Base-by-base conservation (phyloP, 2,888 invertebrate genomes). In the Hetaerina titia region DNA sequence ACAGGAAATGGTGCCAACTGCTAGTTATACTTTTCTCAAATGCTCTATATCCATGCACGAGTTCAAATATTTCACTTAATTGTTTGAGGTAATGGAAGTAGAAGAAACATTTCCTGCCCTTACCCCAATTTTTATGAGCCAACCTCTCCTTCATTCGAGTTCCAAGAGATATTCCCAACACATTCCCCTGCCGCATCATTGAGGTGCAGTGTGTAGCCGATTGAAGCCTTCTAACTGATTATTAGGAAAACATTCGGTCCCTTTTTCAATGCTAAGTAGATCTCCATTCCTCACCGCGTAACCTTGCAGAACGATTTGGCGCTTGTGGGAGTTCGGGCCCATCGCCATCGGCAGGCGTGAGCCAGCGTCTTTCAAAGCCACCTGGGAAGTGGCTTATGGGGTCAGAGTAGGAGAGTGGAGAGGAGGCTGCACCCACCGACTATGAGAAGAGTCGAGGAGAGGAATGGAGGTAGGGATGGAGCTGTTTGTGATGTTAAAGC, bases 321-420 rank as follows among this genome's bases (percentile, higher is more conserved):
- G 81, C 81, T 4, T n/a, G 2, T 25, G 81, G 11, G 81, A 81
- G 81, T 81, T 81, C 31, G 25, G 25, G 22, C 74, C 8, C 81
- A 31, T 45, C 81, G 31, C 31, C 81, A 81, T 13, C 81, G 81
- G 81, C 17, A 60, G 63, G 31, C 90, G 60, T 64, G 64, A 92
- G 92, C 31, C 45, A 64, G 19, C 31, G 31, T 15, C 63, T 90
- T 90, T 90, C 31, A 31, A 92, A 90, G 31, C 63, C 63, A n/a
- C 31, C 63, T 92, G 92, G 69, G 92, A 92, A 92, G 92, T 92
- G 92, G 92, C 92, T 92, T 92, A 92, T 92, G 92, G 63, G 92
- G 92, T 92, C 92, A 92, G 63, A 63, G 90, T 31, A 81, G 13
- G 81, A 81, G 31, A 31, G 81, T 31, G 81, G 81, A 8, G n/a